phyloP scores from a whole-genome alignment of 1,140 invertebrate genomes.

The Drosophila kepulauana region DNA sequence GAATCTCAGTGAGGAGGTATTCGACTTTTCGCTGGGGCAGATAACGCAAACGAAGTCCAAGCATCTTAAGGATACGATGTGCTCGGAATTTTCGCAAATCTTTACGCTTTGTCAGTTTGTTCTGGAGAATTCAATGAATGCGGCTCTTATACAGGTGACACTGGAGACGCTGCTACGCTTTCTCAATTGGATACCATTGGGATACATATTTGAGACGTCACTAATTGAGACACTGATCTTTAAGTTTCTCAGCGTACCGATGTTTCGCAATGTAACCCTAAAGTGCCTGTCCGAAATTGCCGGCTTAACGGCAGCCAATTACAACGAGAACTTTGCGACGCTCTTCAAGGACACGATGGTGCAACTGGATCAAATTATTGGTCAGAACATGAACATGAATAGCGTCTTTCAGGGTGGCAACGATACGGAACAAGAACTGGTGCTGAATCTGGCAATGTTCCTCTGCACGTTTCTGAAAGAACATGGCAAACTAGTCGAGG shows the following conservation, averaged over 20 bases:
- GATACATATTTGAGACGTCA: slow-evolving; percentile 99
- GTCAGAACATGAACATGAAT: slow-evolving; percentile 95
- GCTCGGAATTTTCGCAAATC: slow-evolving; percentile 98
- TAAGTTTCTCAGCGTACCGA: slow-evolving; percentile 98
- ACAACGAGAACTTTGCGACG: slow-evolving; percentile 96
- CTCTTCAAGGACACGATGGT: slow-evolving; percentile 96
- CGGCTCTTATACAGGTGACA: slow-evolving; percentile 96
- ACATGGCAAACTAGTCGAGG: slow-evolving; percentile 95
- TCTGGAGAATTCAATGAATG: slow-evolving; percentile 98
- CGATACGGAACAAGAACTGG: slow-evolving; percentile 99
- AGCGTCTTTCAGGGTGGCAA: slow-evolving; percentile 96
- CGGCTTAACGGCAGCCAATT: slow-evolving; percentile 93
- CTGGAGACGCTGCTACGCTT: slow-evolving; percentile 98
- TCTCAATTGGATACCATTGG: slow-evolving; percentile 99
- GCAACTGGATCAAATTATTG: slow-evolving; percentile 96
- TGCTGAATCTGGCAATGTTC: slow-evolving; percentile 99
- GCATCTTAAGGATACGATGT: slow-evolving; percentile 99
- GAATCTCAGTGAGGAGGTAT: slow-evolving; percentile 99
- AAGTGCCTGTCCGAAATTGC: slow-evolving; percentile 99
- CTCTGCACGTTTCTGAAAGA: slow-evolving; percentile 98
- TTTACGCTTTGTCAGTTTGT: slow-evolving; percentile 99
- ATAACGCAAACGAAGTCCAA: slow-evolving; percentile 99
- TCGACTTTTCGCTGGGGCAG: slow-evolving; percentile 99
- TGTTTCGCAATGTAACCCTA: slow-evolving; percentile 99
- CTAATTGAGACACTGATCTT: slow-evolving; percentile 97